Evolutionary conservation across 1,140 invertebrate genomes (phyloP).

Genomic region (Psix sp.): DNA sequence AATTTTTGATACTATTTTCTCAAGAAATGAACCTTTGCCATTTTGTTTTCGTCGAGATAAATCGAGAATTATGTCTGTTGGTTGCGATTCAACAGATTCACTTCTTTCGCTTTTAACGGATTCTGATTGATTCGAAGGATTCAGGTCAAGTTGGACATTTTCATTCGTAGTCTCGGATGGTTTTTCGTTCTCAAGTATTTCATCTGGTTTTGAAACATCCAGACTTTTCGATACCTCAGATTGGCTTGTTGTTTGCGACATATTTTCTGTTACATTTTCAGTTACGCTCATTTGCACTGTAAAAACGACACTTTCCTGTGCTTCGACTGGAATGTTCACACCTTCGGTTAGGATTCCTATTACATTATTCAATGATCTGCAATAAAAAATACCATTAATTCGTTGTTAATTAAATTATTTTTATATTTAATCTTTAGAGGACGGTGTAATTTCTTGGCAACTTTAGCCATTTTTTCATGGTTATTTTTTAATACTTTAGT

Average conservation of each 20-base stretch:
- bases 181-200: too few species aligned
- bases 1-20: conserved; percentile 74
- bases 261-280: conserved; percentile 47
- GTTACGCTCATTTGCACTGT: conserved; percentile 67
- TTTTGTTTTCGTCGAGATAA: conserved; percentile 65
- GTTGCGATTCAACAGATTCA: conserved; percentile 9
- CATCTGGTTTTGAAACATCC: too few species aligned
- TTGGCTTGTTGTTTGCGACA: conserved; percentile 26
- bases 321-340: conserved; percentile 71
- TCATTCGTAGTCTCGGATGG: too few species aligned
- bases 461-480: too few species aligned
- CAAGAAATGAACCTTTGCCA: conserved; percentile 48
- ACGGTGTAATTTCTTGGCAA: too few species aligned
- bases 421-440: too few species aligned
- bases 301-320: conserved; percentile 69
- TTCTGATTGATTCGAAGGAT: too few species aligned
- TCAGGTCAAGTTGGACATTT: too few species aligned
- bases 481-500: too few species aligned
- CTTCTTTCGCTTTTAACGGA: not conserved
- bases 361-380: conserved; percentile 69
- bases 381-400: conserved; percentile 6
- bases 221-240: too few species aligned
- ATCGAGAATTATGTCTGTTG: conserved; percentile 72
- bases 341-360: conserved; percentile 75
- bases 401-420: not conserved